Evolutionary conservation across 2,888 invertebrate species (phyloP).

Genomic region (Agrochola lychnidis): DNA sequence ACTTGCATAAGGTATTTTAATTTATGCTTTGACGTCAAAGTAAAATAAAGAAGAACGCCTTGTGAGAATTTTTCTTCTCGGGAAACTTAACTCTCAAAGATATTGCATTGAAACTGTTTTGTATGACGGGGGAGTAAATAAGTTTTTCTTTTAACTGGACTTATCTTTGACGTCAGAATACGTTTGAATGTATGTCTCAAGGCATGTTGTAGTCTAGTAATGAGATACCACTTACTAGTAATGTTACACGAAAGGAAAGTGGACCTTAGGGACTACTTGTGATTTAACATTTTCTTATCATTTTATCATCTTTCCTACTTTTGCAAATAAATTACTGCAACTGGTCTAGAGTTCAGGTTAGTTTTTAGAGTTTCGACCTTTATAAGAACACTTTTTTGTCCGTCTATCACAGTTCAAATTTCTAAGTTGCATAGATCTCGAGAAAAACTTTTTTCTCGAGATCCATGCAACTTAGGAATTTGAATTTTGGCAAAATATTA

Average conservation of each 20-base stretch:
- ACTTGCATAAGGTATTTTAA: conserved; percentile 9
- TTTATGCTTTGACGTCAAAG: background rate
- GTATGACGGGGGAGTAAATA: conserved; percentile 6
- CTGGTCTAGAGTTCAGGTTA: background rate
- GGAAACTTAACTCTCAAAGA: conserved; percentile 42
- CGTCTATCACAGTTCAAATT: too few species aligned
- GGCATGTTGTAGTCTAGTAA: background rate
- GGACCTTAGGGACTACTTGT: too few species aligned
- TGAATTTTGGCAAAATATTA: background rate
- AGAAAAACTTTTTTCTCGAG: background rate
- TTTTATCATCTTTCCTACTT: background rate
- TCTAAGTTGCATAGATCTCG: too few species aligned
- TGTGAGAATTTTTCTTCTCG: conserved; percentile 1
- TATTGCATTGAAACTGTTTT: conserved; percentile 39
- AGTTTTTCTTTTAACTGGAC: background rate
- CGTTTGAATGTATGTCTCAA: conserved; percentile 3
- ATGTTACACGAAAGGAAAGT: background rate
- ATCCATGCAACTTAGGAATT: background rate
- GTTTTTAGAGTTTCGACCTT: background rate
- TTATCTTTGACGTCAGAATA: conserved; percentile 10
- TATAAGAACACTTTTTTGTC: too few species aligned
- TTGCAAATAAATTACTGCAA: background rate
- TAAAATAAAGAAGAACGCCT: conserved; percentile 1
- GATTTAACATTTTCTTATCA: background rate
- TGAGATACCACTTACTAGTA: background rate